Conservation (phyloP, 2,888 invertebrate species). For the Thymelicus acteon region DNA sequence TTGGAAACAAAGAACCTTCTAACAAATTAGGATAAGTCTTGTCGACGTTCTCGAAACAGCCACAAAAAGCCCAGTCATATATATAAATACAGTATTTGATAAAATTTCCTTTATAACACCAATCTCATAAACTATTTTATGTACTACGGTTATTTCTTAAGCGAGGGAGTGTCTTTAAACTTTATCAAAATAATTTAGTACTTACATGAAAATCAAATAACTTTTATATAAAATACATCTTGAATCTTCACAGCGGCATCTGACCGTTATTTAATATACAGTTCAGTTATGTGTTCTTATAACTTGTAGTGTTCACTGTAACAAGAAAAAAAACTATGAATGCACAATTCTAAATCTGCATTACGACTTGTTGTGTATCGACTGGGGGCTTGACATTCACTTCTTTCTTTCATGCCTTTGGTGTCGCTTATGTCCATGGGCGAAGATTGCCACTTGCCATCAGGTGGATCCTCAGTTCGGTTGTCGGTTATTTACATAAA, state of each 20-base stretch:
- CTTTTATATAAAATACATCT: conserved; percentile 74
- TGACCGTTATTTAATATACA: conserved; percentile 61
- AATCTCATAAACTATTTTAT: conserved; percentile 64
- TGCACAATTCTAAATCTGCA: background rate
- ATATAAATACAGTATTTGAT: conserved; percentile 55
- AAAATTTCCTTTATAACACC: conserved; percentile 65
- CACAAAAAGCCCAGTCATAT: conserved; percentile 63
- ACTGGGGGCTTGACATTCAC: too few relatives aligned
- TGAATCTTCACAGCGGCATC: conserved; percentile 74
- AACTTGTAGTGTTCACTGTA: conserved; percentile 58
- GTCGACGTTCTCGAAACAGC: conserved; percentile 22
- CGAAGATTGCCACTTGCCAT: too few relatives aligned
- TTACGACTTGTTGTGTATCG: too few relatives aligned
- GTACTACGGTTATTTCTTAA: conserved; percentile 69
- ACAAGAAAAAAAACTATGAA: conserved; percentile 45
- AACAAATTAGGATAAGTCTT: too few relatives aligned
- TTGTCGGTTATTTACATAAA: too few relatives aligned
- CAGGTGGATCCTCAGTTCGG: too few relatives aligned
- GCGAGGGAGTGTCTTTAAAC: conserved; percentile 77
- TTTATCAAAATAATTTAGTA: conserved; percentile 83
- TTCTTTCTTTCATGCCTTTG: too few relatives aligned
- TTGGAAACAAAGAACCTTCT: too few relatives aligned
- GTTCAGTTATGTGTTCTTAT: conserved; percentile 29
- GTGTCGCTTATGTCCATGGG: too few relatives aligned
- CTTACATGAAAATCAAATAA: conserved; percentile 70